Conservation (phyloP, 2,797 vertebrate species). For the Staurois parvus region DNA sequence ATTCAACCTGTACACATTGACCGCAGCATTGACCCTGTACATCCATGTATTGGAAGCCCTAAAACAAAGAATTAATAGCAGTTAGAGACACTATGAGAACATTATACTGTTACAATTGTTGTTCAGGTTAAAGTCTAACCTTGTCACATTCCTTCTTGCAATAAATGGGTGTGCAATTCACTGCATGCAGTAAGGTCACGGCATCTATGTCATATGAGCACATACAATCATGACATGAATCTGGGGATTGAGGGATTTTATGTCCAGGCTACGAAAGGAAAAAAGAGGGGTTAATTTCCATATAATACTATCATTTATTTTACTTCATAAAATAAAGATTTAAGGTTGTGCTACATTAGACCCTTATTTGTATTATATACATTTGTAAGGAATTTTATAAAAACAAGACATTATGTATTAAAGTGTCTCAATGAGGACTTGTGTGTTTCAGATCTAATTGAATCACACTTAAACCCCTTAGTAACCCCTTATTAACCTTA, state of each 20-base stretch:
- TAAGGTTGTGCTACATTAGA: too few relatives aligned
- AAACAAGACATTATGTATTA: too few relatives aligned
- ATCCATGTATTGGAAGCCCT: constrained; percentile 25
- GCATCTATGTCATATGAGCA: constrained; percentile 28
- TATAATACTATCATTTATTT: too few relatives aligned
- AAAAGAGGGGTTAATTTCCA: not conserved
- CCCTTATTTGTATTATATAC: too few relatives aligned
- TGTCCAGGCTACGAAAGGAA: constrained; percentile 24
- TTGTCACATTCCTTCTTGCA: constrained; percentile 14
- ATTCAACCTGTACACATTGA: constrained; percentile 1
- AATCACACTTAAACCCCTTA: too few relatives aligned
- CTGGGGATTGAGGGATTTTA: not conserved
- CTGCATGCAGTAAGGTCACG: not conserved
- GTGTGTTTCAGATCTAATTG: too few relatives aligned
- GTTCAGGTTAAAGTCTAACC: constrained; percentile 18
- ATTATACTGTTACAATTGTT: not conserved
- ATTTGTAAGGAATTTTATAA: too few relatives aligned
- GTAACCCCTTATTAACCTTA: too few relatives aligned
- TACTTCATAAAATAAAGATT: too few relatives aligned
- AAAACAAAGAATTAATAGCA: not conserved
- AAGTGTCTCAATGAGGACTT: too few relatives aligned
- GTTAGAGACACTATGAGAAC: not conserved
- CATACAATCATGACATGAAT: constrained; percentile 17
- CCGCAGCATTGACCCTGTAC: constrained; percentile 20
- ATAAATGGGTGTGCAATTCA: not conserved